phyloP scores from a whole-genome alignment of 2,113 vertebrate species.

The Hyperoodon ampullatus region DNA sequence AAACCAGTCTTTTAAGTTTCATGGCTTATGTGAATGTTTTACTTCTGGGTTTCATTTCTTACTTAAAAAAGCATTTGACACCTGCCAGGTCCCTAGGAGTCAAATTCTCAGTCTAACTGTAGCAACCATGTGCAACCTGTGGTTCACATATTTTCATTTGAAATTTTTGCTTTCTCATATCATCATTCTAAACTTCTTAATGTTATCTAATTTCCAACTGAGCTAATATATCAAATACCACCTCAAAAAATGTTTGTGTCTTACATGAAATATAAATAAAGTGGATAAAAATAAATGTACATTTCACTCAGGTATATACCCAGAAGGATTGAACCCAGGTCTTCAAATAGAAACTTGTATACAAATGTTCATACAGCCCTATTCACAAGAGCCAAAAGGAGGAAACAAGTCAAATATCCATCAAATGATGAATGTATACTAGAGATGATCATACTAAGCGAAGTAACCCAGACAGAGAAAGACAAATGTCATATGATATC shows the following conservation, averaged over 20 bases:
- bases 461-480: too few species aligned
- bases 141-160: not conserved
- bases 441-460: too few species aligned
- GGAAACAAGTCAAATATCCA: not conserved
- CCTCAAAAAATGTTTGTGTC: not conserved
- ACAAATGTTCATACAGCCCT: not conserved
- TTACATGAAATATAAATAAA: not conserved
- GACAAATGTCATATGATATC: too few species aligned
- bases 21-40: not conserved
- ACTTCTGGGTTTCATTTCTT: constrained; percentile 5
- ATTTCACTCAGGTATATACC: not conserved
- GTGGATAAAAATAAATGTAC: not conserved
- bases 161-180: constrained; percentile 35
- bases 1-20: not conserved
- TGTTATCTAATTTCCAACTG: not conserved
- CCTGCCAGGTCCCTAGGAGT: not conserved
- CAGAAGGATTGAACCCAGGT: not conserved
- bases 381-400: not conserved
- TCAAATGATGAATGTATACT: not conserved
- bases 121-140: not conserved
- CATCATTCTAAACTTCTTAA: not conserved
- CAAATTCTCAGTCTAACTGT: not conserved
- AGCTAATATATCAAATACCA: not conserved
- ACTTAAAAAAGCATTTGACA: constrained; percentile 41
- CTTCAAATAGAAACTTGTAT: not conserved